Conservation (phyloP, 2,113 vertebrate genomes). For the Trematocara macrostoma region DNA sequence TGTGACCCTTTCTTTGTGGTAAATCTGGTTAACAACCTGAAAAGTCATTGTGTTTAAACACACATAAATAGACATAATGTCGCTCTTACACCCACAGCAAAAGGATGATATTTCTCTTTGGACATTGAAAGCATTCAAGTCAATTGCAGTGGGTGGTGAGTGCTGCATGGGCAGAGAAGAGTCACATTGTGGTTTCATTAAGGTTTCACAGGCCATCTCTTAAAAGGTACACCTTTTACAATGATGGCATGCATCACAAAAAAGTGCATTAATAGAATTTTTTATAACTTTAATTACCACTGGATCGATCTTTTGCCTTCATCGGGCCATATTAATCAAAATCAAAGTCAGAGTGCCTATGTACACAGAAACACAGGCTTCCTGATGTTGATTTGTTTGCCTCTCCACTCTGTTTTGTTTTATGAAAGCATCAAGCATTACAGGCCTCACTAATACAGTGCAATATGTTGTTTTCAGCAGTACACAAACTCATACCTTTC, state of each 20-base stretch:
- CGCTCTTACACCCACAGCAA: neutral
- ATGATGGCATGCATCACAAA: neutral
- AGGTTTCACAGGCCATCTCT: neutral
- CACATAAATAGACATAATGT: slow-evolving; percentile 1
- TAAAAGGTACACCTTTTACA: neutral
- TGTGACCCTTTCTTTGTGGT: neutral
- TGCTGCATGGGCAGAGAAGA: neutral
- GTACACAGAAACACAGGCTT: neutral
- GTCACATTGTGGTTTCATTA: neutral
- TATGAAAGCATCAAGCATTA: neutral
- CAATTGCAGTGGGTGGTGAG: slow-evolving; percentile 15
- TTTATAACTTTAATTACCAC: neutral
- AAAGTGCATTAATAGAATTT: neutral
- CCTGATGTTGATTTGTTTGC: neutral
- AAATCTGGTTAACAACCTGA: neutral
- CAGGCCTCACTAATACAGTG: neutral
- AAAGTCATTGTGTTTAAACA: slow-evolving; percentile 6
- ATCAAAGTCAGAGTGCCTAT: neutral
- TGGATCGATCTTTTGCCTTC: neutral
- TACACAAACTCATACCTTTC: neutral
- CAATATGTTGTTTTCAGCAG: neutral
- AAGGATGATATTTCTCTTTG: slow-evolving; percentile 8
- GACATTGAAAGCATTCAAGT: neutral
- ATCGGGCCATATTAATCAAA: neutral
- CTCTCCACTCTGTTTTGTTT: neutral